These are phyloP conservation scores for Rhinichthys klamathensis DNA, from an alignment of 2,113 vertebrate genomes.

Conservation along the genomic window DNA sequence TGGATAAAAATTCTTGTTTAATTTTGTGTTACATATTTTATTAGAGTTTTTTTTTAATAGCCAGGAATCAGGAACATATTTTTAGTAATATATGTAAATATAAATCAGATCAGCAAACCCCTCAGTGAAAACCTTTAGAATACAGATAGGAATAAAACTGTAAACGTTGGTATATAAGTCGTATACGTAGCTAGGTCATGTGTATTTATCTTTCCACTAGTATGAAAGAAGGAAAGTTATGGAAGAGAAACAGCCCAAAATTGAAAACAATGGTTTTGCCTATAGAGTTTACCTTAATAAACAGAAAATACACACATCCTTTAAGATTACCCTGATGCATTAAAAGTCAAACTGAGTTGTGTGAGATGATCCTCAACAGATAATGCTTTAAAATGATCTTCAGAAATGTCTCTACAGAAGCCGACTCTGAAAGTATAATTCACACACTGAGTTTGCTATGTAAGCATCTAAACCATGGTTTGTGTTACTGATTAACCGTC, in stretches of 20 bases:
- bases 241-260: not conserved
- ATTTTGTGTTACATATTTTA: too few species aligned
- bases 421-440: not conserved
- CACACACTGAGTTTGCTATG: not conserved
- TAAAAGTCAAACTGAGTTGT: not conserved
- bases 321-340: not conserved
- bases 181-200: too few species aligned
- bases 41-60: too few species aligned
- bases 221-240: not conserved
- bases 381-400: not conserved
- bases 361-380: not conserved
- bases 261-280: not conserved
- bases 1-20: too few species aligned
- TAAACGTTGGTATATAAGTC: too few species aligned
- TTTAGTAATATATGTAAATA: too few species aligned
- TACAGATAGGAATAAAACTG: too few species aligned
- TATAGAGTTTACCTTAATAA: too few species aligned
- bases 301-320: not conserved
- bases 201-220: too few species aligned
- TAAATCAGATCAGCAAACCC: too few species aligned
- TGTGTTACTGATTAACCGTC: slow-evolving; percentile 46
- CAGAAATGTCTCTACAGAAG: not conserved
- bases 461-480: not conserved
- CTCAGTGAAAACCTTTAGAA: too few species aligned
- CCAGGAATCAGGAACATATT: too few species aligned